Percentiles rank a stretch among this genome's conserved stretches.
These are phyloP conservation scores for Drosophila rufa DNA, from an alignment of 1,140 invertebrate species.

Conservation along the genomic window DNA sequence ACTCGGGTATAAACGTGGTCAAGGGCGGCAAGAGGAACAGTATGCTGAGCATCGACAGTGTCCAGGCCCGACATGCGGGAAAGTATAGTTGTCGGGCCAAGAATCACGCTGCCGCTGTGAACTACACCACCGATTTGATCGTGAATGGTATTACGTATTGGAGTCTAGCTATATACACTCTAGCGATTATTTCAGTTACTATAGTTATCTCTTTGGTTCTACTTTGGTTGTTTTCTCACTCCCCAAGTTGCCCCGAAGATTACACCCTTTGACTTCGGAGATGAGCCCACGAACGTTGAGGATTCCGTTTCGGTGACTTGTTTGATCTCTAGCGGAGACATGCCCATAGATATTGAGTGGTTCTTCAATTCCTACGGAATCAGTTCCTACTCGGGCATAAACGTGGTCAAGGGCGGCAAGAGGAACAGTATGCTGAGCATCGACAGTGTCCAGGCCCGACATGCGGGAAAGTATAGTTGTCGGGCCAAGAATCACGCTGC, in stretches of 20 bases:
- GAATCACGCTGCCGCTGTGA: conserved; percentile 90
- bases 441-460: conserved; percentile 90
- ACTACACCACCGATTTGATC: conserved; percentile 89
- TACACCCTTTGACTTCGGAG: conserved; percentile 90
- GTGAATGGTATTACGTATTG: conserved; percentile 88
- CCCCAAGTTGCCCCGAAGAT: too few species aligned
- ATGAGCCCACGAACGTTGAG: conserved; percentile 92
- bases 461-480: conserved; percentile 93
- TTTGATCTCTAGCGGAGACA: conserved; percentile 91
- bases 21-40: conserved; percentile 92
- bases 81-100: conserved; percentile 92
- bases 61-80: conserved; percentile 91
- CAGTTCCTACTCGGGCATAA: conserved; percentile 89
- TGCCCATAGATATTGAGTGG: conserved; percentile 91
- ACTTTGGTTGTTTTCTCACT: too few species aligned
- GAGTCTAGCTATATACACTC: too few species aligned
- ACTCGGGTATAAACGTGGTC: conserved; percentile 90
- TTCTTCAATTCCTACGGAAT: conserved; percentile 90
- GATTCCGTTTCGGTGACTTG: conserved; percentile 92
- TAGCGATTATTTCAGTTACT: too few species aligned
- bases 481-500: conserved; percentile 91
- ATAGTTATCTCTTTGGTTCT: too few species aligned
- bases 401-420: conserved; percentile 90
- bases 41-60: conserved; percentile 91
- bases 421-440: conserved; percentile 92